These are phyloP conservation scores for Nemurella pictetii DNA, from an alignment of 2,888 invertebrate genomes.

Conservation along the genomic window DNA sequence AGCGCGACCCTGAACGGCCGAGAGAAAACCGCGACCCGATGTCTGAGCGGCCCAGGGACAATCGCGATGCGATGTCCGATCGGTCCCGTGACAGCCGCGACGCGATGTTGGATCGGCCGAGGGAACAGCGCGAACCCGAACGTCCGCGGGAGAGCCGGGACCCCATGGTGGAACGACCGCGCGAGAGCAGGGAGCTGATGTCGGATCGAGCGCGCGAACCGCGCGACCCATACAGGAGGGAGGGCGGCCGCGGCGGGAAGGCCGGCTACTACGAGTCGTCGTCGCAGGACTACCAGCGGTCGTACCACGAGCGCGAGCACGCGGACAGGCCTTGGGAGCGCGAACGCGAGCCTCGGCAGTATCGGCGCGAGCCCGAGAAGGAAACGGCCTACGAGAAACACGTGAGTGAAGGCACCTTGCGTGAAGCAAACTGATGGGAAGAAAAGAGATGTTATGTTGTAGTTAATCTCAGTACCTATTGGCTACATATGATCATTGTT, in stretches of 20 bases:
- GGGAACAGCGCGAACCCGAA: slow-evolving; percentile 36
- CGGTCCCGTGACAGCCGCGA: slow-evolving; percentile 3
- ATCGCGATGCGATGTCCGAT: slow-evolving; percentile 22
- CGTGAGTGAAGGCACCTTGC: slow-evolving; percentile 37
- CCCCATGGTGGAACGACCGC: neutral
- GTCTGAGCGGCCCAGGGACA: slow-evolving; percentile 36
- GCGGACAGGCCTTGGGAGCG: slow-evolving; percentile 9
- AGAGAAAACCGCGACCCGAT: slow-evolving; percentile 34
- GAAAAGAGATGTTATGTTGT: too few relatives aligned
- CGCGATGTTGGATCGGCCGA: neutral
- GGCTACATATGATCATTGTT: too few relatives aligned
- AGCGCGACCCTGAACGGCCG: neutral
- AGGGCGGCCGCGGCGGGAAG: neutral
- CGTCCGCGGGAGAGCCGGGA: neutral
- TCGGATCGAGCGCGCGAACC: too few relatives aligned
- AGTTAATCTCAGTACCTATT: too few relatives aligned
- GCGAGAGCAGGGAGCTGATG: slow-evolving; percentile 33
- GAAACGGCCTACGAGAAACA: slow-evolving; percentile 38
- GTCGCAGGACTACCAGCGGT: neutral
- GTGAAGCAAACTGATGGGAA: too few relatives aligned
- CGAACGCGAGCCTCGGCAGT: neutral
- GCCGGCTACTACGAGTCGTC: neutral
- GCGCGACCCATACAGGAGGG: neutral
- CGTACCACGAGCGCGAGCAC: neutral
- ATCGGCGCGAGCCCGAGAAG: slow-evolving; percentile 35